phyloP scores from a whole-genome alignment of 2,888 invertebrate species.

The Eumacrocentrus americanus region DNA sequence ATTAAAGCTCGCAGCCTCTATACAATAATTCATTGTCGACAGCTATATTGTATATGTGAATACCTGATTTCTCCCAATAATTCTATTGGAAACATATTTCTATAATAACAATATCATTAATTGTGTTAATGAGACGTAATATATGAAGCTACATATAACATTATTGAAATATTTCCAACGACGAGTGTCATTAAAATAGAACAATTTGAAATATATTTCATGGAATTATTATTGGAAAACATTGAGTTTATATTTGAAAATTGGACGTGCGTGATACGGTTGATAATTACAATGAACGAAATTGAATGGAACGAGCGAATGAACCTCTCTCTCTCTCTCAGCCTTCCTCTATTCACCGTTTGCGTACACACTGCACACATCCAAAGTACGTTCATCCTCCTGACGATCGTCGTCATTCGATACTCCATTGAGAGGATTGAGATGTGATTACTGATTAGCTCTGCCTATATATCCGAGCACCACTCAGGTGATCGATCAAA shows the following conservation, averaged over 20 bases:
- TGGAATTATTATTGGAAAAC: neutral
- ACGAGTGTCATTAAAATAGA: neutral
- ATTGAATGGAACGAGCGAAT: constrained; percentile 5
- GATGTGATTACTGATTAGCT: constrained; percentile 2
- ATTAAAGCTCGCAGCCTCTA: no score
- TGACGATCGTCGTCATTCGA: neutral
- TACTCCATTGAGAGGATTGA: neutral
- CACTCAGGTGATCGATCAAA: constrained; percentile 4
- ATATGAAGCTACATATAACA: no score
- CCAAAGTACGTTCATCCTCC: neutral
- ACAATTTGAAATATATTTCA: neutral
- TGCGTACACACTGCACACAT: neutral
- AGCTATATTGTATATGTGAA: no score
- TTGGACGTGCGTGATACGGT: neutral
- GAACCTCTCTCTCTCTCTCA: neutral
- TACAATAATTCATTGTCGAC: no score
- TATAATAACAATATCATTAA: no score
- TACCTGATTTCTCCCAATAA: no score
- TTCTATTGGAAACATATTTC: no score
- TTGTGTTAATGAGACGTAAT: no score
- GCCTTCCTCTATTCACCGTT: neutral
- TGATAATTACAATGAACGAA: constrained; percentile 1
- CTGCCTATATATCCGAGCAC: neutral
- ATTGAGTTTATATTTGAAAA: neutral
- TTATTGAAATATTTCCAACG: no score